These are phyloP conservation scores for Sitophilus oryzae DNA, from an alignment of 1,140 invertebrate species.

Conservation along the genomic window DNA sequence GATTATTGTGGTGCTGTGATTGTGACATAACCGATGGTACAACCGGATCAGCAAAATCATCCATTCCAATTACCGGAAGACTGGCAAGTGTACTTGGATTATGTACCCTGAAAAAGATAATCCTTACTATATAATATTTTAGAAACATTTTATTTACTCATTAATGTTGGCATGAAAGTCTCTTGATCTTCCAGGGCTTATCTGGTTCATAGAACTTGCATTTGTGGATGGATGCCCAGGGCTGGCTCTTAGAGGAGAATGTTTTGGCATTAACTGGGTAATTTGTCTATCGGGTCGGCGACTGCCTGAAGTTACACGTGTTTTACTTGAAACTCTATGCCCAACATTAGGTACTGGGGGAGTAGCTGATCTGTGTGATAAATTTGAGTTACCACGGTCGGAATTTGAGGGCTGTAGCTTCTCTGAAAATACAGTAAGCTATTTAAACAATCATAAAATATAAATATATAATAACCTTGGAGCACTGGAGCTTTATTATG, in stretches of 20 bases:
- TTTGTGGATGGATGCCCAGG: constrained; percentile 43
- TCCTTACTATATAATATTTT: constrained; percentile 11
- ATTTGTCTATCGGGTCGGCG: constrained; percentile 45
- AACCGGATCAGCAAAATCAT: constrained; percentile 48
- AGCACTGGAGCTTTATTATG: constrained; percentile 32
- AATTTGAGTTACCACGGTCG: constrained; percentile 31
- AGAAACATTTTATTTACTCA: constrained; percentile 28
- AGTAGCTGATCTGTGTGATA: constrained; percentile 44
- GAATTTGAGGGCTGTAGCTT: constrained; percentile 7
- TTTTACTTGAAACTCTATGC: constrained; percentile 58
- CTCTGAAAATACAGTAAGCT: constrained; percentile 6
- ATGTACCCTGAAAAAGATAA: constrained; percentile 37
- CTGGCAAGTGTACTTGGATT: constrained; percentile 59
- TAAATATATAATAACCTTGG: constrained; percentile 35
- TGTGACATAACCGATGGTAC: constrained; percentile 22
- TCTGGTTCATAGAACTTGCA: constrained; percentile 26
- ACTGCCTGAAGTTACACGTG: constrained; percentile 57
- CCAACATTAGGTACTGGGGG: constrained; percentile 42
- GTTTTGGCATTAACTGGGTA: constrained; percentile 45
- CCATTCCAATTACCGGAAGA: constrained; percentile 68
- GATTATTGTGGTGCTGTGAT: constrained; percentile 12
- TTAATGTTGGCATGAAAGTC: constrained; percentile 30
- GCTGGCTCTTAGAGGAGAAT: constrained; percentile 50
- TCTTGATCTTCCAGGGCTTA: constrained; percentile 27
- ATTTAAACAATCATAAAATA: neutral